phyloP scores from a whole-genome alignment of 2,797 vertebrate genomes.

The Martes flavigula region DNA sequence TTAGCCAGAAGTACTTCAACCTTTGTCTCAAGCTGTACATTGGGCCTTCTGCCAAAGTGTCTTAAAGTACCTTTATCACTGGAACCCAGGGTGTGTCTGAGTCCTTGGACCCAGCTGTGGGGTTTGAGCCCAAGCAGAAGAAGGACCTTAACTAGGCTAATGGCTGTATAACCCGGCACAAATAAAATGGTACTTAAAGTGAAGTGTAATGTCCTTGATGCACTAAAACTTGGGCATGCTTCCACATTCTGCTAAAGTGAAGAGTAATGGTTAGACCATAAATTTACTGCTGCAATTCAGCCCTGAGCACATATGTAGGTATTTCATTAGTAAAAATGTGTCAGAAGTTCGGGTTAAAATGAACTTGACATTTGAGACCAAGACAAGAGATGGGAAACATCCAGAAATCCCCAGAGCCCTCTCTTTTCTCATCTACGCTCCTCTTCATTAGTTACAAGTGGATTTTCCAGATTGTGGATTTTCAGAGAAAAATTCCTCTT shows the following conservation, averaged over 20 bases:
- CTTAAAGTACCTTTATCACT: slow-evolving; percentile 5
- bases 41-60: neutral
- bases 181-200: slow-evolving; percentile 42
- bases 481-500: slow-evolving; percentile 51
- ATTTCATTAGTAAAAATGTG: slow-evolving; percentile 61
- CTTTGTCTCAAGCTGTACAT: slow-evolving; percentile 37
- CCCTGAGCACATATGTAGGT: neutral
- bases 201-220: neutral
- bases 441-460: slow-evolving; percentile 59
- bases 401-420: neutral
- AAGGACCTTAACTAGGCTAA: neutral
- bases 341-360: slow-evolving; percentile 52
- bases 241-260: neutral
- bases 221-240: neutral
- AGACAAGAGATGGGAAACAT: slow-evolving; percentile 9
- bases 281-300: neutral
- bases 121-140: neutral
- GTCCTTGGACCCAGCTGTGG: neutral
- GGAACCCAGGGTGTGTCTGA: neutral
- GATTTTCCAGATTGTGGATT: slow-evolving; percentile 43
- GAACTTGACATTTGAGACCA: slow-evolving; percentile 57
- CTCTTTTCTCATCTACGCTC: slow-evolving; percentile 38
- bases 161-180: neutral
- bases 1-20: neutral
- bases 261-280: neutral